These are phyloP conservation scores for Sinocyclocheilus maitianheensis DNA, from an alignment of 2,113 vertebrate genomes.

Conservation along the genomic window DNA sequence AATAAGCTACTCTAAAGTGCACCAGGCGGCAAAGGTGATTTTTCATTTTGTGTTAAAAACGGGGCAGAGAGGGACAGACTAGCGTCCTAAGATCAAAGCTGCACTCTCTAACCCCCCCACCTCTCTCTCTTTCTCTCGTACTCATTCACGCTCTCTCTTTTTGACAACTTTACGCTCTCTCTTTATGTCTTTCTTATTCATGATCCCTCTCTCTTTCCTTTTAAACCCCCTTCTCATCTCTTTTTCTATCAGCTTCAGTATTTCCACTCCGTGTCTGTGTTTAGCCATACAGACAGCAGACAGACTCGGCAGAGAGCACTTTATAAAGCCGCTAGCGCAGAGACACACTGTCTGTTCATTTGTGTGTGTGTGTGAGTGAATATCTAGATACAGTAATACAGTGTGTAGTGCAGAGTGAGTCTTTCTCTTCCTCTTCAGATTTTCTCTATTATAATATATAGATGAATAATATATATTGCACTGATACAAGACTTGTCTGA, in stretches of 20 bases:
- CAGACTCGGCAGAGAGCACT: conserved; percentile 25
- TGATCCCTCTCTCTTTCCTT: conserved; percentile 14
- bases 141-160: background rate
- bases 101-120: background rate
- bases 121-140: background rate
- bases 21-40: conserved; percentile 88
- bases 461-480: background rate
- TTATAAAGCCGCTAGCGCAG: background rate
- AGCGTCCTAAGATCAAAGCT: conserved; percentile 49
- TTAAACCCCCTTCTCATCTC: background rate
- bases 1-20: conserved; percentile 86
- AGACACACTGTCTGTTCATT: conserved; percentile 26
- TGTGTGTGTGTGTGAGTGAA: background rate
- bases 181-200: background rate
- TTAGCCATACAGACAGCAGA: conserved; percentile 19
- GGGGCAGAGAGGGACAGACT: conserved; percentile 62
- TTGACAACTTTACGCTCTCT: background rate
- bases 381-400: background rate
- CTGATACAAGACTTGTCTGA: too few species aligned
- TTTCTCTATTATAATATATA: background rate
- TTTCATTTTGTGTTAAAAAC: conserved; percentile 82
- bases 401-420: background rate
- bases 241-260: conserved; percentile 50
- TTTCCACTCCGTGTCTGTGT: conserved; percentile 62
- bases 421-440: background rate